Percentiles rank a stretch among this genome's conserved stretches.
Conservation (phyloP, 2,888 invertebrate genomes). For the Ceraclea dissimilis region DNA sequence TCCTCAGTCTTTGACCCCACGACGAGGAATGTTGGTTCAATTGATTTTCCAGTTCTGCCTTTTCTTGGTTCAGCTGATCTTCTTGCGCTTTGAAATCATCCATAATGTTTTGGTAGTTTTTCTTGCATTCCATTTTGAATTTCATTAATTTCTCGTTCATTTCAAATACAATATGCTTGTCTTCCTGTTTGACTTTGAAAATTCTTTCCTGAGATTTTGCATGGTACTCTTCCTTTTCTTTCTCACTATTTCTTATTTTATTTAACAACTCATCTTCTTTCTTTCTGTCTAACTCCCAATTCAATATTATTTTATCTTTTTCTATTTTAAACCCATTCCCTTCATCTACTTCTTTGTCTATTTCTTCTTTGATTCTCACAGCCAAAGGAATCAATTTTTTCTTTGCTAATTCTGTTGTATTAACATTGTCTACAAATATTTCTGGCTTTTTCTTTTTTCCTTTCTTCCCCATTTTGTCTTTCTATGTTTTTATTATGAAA, state of each 20-base stretch:
- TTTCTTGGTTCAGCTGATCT: slow-evolving; percentile 67
- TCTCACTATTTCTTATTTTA: slow-evolving; percentile 62
- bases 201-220: slow-evolving; percentile 81
- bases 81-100: slow-evolving; percentile 75
- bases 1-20: slow-evolving; percentile 48
- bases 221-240: slow-evolving; percentile 72
- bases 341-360: slow-evolving; percentile 91
- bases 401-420: slow-evolving; percentile 84
- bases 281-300: slow-evolving; percentile 91
- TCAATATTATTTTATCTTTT: slow-evolving; percentile 86
- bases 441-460: slow-evolving; percentile 1
- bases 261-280: slow-evolving; percentile 81
- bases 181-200: slow-evolving; percentile 72
- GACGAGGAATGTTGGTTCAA: slow-evolving; percentile 61
- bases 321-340: slow-evolving; percentile 92
- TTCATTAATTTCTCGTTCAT: slow-evolving; percentile 80
- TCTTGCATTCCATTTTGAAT: slow-evolving; percentile 74
- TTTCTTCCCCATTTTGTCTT: slow-evolving; percentile 4
- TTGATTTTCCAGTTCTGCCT: slow-evolving; percentile 56
- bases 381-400: slow-evolving; percentile 89
- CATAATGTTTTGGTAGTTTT: slow-evolving; percentile 72
- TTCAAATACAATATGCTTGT: slow-evolving; percentile 87
- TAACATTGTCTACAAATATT: slow-evolving; percentile 73
- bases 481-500: neutral
- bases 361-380: slow-evolving; percentile 75